Percentiles rank a stretch among this genome's conserved stretches.
These are phyloP conservation scores for Callopanchax toddi DNA, from an alignment of 2,113 vertebrate species.

Conservation along the genomic window DNA sequence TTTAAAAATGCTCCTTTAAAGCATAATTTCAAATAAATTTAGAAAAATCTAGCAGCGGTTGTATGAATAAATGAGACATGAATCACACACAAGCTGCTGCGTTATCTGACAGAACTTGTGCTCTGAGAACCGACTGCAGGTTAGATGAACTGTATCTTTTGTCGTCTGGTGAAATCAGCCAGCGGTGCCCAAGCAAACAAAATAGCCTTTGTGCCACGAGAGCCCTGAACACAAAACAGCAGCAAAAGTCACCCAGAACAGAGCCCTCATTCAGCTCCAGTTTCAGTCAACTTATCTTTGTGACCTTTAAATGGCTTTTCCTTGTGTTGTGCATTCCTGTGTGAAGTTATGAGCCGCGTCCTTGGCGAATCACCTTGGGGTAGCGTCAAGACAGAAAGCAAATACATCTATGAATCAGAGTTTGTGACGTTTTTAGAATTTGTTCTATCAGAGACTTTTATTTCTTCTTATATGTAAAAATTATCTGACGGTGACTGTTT, in stretches of 20 bases:
- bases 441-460: too few relatives aligned
- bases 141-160: slow-evolving; percentile 32
- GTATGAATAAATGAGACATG: too few relatives aligned
- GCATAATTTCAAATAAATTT: too few relatives aligned
- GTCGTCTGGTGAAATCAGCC: slow-evolving; percentile 31
- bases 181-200: slow-evolving; percentile 59
- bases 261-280: slow-evolving; percentile 55
- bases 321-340: slow-evolving; percentile 47
- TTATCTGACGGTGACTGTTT: too few relatives aligned
- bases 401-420: too few relatives aligned
- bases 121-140: too few relatives aligned
- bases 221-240: slow-evolving; percentile 37
- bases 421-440: too few relatives aligned
- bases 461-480: too few relatives aligned
- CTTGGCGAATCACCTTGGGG: slow-evolving; percentile 61
- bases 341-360: slow-evolving; percentile 50
- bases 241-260: slow-evolving; percentile 59
- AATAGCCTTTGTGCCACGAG: slow-evolving; percentile 57
- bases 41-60: too few relatives aligned
- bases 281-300: slow-evolving; percentile 33
- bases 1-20: too few relatives aligned
- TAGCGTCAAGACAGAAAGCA: neutral
- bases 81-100: too few relatives aligned
- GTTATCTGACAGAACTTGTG: neutral
- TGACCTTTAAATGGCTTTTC: slow-evolving; percentile 50